Base-by-base conservation (phyloP, 2,797 vertebrate species). In the Rhinichthys osculus region DNA sequence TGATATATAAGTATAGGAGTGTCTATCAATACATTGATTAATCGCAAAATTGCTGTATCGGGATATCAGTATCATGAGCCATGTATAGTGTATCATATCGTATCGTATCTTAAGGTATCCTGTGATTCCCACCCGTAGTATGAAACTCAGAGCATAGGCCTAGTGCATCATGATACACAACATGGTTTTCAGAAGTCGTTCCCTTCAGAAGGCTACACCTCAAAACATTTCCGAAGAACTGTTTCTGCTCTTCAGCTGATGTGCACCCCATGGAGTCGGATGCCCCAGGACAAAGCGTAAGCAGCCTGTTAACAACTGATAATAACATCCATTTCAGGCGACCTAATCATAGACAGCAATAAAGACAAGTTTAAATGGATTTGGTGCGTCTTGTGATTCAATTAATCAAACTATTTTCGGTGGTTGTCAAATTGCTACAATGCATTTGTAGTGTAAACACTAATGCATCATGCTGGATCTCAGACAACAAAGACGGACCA, bases 161-260 rank as follows among this genome's bases (percentile, higher is more conserved):
- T 30, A 59, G 17, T 42, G 57, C 35, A 70, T 54, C 52, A 17
- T 44, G 19, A 78, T 9, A 7, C 66, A 71, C 23, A 82, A 59
- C n/a, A 72, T 52, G 62, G 16, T 72, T 72, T 72, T 42, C 19
- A 72, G 23, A 40, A 59, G 17, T 33, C 2, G 7, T 42, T 82
- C 17, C 23, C 80, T 52, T 44, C 21, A 73, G 27, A 82, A 47
- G 17, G 81, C 38, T 40, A 62, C 42, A 47, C 70, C 19, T 73
- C 42, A 73, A 17, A 72, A 71, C 35, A 42, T 59, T n/a, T 73
- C 54, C n/a, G 64, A 82, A 73, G 19, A 76, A 27, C 44, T 30
- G 23, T 42, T 77, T 77, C 33, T 77, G 35, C 23, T 62, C 38
- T 78, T 78, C 23, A 42, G n/a, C 76, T 10, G 38, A 8, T 62